A percentile compares a stretch with the other conserved stretches of the same genome.
phyloP scores from a whole-genome alignment of 2,888 invertebrate species.

The Diogma glabrata region DNA sequence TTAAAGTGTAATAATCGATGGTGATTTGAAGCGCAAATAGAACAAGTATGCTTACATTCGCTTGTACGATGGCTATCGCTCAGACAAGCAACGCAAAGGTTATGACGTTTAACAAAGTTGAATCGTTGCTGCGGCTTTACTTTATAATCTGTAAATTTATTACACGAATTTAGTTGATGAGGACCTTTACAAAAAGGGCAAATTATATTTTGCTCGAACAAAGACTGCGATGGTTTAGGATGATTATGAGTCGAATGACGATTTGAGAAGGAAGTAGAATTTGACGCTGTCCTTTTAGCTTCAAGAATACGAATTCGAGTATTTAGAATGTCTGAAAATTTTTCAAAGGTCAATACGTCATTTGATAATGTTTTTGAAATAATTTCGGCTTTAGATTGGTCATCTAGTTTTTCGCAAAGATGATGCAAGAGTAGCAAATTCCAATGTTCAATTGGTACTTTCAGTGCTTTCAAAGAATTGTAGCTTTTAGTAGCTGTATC shows the following conservation, averaged over 20 bases:
- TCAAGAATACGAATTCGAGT: not conserved
- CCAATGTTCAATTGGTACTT: too few relatives aligned
- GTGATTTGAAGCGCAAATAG: not conserved
- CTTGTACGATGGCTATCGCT: not conserved
- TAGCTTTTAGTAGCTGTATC: not conserved
- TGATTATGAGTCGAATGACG: not conserved
- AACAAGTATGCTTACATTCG: not conserved
- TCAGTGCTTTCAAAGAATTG: not conserved
- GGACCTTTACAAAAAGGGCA: too few relatives aligned
- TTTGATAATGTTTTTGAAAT: not conserved
- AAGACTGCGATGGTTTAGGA: not conserved
- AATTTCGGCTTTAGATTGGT: not conserved
- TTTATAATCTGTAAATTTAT: not conserved
- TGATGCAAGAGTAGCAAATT: too few relatives aligned
- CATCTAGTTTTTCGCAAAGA: not conserved
- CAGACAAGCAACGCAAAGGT: not conserved
- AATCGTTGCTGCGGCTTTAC: not conserved
- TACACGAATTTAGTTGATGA: not conserved
- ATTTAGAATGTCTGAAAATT: not conserved
- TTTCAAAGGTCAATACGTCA: not conserved
- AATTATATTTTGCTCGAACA: not conserved
- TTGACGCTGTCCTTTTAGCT: not conserved
- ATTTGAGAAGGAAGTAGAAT: not conserved
- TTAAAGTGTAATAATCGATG: not conserved
- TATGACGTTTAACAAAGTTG: not conserved